phyloP scores from a whole-genome alignment of 1,140 invertebrate species.

The Drosophila nebulosa region DNA sequence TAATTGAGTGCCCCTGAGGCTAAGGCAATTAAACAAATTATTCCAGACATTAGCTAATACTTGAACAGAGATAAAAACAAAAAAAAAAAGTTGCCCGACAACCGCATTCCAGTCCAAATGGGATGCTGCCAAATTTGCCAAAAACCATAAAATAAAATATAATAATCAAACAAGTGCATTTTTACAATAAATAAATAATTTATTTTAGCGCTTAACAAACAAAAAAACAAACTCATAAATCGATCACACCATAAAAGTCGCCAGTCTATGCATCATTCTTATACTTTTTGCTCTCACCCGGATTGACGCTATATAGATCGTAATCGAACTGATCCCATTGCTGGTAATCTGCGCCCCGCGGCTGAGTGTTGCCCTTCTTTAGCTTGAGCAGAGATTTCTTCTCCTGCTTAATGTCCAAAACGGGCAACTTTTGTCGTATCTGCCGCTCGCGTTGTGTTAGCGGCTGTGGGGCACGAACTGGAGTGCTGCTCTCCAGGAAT shows the following conservation, averaged over 20 bases:
- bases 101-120: slow-evolving; percentile 31
- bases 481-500: slow-evolving; percentile 42
- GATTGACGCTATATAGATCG: slow-evolving; percentile 68
- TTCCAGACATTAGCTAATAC: slow-evolving; percentile 29
- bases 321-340: slow-evolving; percentile 79
- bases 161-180: slow-evolving; percentile 27
- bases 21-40: slow-evolving; percentile 53
- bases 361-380: slow-evolving; percentile 64
- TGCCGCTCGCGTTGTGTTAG: slow-evolving; percentile 42
- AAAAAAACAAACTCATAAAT: slow-evolving; percentile 50
- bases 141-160: slow-evolving; percentile 2
- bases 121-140: slow-evolving; percentile 9
- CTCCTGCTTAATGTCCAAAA: slow-evolving; percentile 46
- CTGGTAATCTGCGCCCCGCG: slow-evolving; percentile 38
- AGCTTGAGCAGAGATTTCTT: slow-evolving; percentile 51
- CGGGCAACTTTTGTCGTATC: slow-evolving; percentile 45
- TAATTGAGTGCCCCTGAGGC: slow-evolving; percentile 59
- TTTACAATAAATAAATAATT: slow-evolving; percentile 77
- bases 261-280: slow-evolving; percentile 41
- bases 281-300: slow-evolving; percentile 66
- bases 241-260: slow-evolving; percentile 1
- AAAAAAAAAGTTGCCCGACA: slow-evolving; percentile 24
- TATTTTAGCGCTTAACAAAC: slow-evolving; percentile 60
- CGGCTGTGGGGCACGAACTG: slow-evolving; percentile 51
- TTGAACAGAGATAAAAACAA: slow-evolving; percentile 1